Evolutionary conservation across 1,140 invertebrate species (phyloP), one percentile per base, ranked within the genome.

Genomic region (Araneus ventricosus): DNA sequence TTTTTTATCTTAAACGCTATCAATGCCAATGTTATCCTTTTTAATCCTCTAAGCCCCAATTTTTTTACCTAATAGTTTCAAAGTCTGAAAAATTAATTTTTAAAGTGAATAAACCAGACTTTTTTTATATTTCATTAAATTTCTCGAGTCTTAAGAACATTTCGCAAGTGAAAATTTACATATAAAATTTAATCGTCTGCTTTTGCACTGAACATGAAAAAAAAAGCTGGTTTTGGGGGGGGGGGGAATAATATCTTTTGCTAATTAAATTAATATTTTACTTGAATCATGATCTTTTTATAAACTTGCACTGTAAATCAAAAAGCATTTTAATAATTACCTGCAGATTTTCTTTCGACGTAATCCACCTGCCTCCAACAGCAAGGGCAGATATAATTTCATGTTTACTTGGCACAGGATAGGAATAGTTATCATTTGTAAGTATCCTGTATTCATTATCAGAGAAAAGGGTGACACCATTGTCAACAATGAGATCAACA

Each of bases 301-400:
- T 70, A 30, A 4, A 27, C 3, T 70, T 70, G n/a, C 0, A 27
- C 22, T 30, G 10, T 14, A 52, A 52, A 52, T 52, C n/a, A 75
- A 30, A 82, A 80, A 79, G 24, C 8, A 90, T 61, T 57, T 27
- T 0, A 30, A 37, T 17, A 41, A 30, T 94, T 94, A 96, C 96
- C 95, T 96, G 96, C 14, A 96, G 94, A 94, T 95, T 95, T 93
- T 95, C 94, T 85, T 96, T 95, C 22, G 95, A 95, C 80, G 96
- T 96, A 75, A 96, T 95, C 96, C 96, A 96, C 93, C 95, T 95
- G n/a, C 96, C 96, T 79, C 95, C 95, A 93, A 96, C 95, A 84
- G 95, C 95, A n/a, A 96, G 94, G 94, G 95, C 95, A 59, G 96
- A 96, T 85, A 96, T 96, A 27, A 96, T 94, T 85, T 96, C 96